phyloP scores from a whole-genome alignment of 2,888 invertebrate species.

The Branchellion lobata region DNA sequence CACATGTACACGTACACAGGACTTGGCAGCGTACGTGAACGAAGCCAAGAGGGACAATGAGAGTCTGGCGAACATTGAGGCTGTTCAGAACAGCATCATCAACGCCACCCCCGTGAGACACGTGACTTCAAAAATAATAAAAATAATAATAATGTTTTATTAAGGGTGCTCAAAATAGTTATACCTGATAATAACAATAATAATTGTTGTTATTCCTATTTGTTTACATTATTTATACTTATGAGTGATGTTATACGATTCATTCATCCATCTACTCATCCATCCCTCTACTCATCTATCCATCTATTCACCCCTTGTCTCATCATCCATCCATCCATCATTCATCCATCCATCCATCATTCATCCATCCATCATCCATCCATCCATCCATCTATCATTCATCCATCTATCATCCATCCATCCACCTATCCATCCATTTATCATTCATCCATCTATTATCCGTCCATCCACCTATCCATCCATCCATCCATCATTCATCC shows the following conservation, averaged over 20 bases:
- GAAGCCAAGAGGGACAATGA: slow-evolving; percentile 96
- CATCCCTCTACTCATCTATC: no score
- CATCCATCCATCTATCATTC: neutral
- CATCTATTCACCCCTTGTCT: no score
- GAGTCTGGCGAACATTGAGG: slow-evolving; percentile 81
- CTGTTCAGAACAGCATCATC: slow-evolving; percentile 73
- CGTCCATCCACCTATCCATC: neutral
- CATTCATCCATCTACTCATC: no score
- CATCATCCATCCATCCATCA: neutral
- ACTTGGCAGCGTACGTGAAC: slow-evolving; percentile 93
- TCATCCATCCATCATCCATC: slow-evolving; percentile 4
- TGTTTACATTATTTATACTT: no score
- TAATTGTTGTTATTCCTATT: neutral
- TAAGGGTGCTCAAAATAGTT: neutral
- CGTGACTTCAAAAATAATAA: no score
- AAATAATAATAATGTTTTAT: no score
- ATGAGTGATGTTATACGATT: no score
- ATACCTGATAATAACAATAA: neutral
- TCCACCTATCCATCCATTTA: slow-evolving; percentile 14
- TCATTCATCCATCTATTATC: neutral
- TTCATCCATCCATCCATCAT: slow-evolving; percentile 19
- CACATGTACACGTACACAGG: slow-evolving; percentile 61
- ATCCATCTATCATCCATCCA: neutral
- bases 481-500: neutral
- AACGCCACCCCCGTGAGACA: neutral